A percentile compares a stretch with the other conserved stretches of the same genome.
phyloP scores from a whole-genome alignment of 2,113 vertebrate species.

The Eurypyga helias region DNA sequence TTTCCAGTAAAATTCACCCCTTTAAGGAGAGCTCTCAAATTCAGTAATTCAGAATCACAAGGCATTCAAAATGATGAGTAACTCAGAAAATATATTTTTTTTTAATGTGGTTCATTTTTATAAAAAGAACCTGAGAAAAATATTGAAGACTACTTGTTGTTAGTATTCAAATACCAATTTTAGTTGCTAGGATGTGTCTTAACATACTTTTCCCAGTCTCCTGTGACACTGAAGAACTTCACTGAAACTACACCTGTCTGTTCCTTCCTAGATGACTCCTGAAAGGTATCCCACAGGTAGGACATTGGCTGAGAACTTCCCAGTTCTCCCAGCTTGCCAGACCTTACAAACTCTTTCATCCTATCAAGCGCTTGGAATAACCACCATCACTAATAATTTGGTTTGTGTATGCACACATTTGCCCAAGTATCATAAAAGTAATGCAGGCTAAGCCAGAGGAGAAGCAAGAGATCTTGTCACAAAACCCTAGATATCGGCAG shows the following conservation, averaged over 20 bases:
- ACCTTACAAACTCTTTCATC: background rate
- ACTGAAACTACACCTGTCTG: background rate
- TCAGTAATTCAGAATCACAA: background rate
- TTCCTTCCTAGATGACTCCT: background rate
- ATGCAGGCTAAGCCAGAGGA: background rate
- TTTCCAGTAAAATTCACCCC: background rate
- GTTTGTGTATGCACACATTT: background rate
- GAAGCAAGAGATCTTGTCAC: background rate
- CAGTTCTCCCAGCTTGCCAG: background rate
- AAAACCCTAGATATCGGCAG: background rate
- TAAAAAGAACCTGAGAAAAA: background rate
- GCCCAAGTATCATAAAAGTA: background rate
- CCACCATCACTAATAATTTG: background rate
- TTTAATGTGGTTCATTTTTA: background rate
- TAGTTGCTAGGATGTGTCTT: background rate
- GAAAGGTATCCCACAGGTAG: background rate
- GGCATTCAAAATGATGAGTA: background rate
- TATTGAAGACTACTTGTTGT: background rate
- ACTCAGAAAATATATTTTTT: background rate
- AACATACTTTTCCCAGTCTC: background rate
- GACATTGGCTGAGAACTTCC: background rate
- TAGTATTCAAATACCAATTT: background rate
- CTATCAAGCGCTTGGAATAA: background rate
- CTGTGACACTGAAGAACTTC: background rate
- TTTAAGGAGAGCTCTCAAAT: background rate